A percentile compares a stretch with the other conserved stretches of the same genome.
phyloP scores from a whole-genome alignment of 2,113 vertebrate species.

The Micronycteris hirsuta region DNA sequence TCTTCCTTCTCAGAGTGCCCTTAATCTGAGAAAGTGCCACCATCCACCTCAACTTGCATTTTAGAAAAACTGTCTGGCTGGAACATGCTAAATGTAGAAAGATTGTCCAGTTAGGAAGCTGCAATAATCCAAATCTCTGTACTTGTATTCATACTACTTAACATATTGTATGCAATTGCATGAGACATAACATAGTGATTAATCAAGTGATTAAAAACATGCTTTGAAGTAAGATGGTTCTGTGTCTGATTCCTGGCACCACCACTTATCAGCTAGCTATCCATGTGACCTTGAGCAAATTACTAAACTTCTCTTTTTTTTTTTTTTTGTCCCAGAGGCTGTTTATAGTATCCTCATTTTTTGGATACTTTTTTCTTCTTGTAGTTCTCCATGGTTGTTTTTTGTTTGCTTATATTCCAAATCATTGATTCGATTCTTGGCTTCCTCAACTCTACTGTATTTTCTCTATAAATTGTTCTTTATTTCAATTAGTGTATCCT shows the following conservation, averaged over 20 bases:
- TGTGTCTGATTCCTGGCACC: not conserved
- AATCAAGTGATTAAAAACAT: constrained; percentile 4
- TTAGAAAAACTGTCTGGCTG: not conserved
- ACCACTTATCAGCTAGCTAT: not conserved
- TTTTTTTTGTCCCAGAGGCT: no score
- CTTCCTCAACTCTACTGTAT: no score
- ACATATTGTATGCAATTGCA: not conserved
- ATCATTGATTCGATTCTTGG: no score
- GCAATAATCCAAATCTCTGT: not conserved
- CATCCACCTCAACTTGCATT: not conserved
- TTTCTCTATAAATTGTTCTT: no score
- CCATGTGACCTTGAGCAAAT: not conserved
- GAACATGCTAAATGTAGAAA: not conserved
- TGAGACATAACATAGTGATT: not conserved
- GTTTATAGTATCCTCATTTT: no score
- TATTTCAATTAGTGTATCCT: no score
- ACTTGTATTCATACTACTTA: not conserved
- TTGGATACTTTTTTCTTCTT: no score
- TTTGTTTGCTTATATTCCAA: no score
- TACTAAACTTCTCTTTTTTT: not conserved
- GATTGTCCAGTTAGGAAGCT: not conserved
- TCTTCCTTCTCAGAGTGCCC: not conserved
- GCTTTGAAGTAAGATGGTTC: not conserved
- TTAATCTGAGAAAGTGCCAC: not conserved
- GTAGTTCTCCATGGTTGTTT: no score